phyloP scores from a whole-genome alignment of 2,888 invertebrate species.

The Tipula confusa region DNA sequence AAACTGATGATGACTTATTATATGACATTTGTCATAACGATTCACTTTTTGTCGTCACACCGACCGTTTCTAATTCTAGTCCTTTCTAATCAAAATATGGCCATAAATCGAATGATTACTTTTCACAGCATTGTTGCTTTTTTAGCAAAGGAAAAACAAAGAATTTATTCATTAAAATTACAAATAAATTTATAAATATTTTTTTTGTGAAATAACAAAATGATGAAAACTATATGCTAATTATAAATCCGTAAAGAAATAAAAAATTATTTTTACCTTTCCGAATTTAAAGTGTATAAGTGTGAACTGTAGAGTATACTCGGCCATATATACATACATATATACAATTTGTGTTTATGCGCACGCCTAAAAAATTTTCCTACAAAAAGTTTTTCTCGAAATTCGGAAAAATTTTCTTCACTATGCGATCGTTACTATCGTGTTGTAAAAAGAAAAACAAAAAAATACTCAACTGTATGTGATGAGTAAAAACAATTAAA shows the following conservation, averaged over 20 bases:
- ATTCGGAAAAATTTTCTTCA: not conserved
- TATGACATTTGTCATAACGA: not conserved
- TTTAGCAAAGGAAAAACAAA: not conserved
- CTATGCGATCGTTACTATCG: constrained; percentile 15
- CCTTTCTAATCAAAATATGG: not conserved
- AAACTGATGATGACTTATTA: not conserved
- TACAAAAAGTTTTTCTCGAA: not conserved
- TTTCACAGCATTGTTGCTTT: not conserved
- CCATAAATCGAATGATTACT: not conserved
- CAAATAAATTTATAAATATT: constrained; percentile 14
- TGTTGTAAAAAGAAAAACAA: not conserved
- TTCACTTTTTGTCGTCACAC: not conserved
- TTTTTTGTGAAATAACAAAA: constrained; percentile 7
- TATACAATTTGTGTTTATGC: not conserved
- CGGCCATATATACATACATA: not conserved
- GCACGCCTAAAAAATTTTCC: not conserved
- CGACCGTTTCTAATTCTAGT: not conserved
- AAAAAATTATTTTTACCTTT: constrained; percentile 17
- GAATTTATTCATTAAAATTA: constrained; percentile 12
- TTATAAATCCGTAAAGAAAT: constrained; percentile 1
- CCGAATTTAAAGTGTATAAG: not conserved
- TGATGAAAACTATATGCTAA: constrained; percentile 20
- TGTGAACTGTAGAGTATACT: not conserved
- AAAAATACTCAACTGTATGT: constrained; percentile 4
- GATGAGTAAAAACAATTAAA: constrained; percentile 26